Percentiles rank a stretch among this genome's conserved stretches.
These are phyloP conservation scores for Yponomeuta plumbellus DNA, from an alignment of 2,888 invertebrate genomes.

Conservation along the genomic window DNA sequence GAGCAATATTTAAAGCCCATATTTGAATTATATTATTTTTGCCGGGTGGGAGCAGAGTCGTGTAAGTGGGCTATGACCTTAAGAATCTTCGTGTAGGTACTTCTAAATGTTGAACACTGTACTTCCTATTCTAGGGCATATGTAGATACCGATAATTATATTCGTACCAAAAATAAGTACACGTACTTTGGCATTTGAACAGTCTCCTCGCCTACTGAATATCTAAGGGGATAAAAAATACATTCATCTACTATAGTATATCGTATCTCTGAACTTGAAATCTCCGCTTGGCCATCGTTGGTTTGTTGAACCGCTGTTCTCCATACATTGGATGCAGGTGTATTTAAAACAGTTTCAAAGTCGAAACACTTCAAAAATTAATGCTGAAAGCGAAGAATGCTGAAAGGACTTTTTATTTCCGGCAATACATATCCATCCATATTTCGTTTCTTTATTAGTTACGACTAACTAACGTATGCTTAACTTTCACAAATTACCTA, in stretches of 20 bases:
- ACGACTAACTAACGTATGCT: no score
- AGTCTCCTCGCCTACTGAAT: slow-evolving; percentile 37
- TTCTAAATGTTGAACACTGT: background rate
- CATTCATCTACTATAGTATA: slow-evolving; percentile 48
- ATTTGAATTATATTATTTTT: no score
- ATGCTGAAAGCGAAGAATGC: no score
- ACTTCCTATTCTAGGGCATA: background rate
- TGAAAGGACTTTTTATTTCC: no score
- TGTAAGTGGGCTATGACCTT: no score
- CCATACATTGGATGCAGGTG: background rate
- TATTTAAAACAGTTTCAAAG: background rate
- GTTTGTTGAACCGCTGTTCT: background rate
- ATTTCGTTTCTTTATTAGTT: no score
- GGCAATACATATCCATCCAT: no score
- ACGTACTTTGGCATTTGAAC: slow-evolving; percentile 55
- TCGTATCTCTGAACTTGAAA: slow-evolving; percentile 65
- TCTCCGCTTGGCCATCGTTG: slow-evolving; percentile 24
- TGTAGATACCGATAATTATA: slow-evolving; percentile 19
- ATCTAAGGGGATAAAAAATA: slow-evolving; percentile 59
- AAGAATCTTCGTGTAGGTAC: background rate
- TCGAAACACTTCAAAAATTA: background rate
- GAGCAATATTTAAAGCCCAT: no score
- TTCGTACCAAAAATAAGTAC: slow-evolving; percentile 57
- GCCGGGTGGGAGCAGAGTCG: no score
- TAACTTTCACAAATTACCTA: no score